Evolutionary conservation across 2,797 vertebrate genomes (phyloP).

Genomic region (Lycodopsis pacificus): DNA sequence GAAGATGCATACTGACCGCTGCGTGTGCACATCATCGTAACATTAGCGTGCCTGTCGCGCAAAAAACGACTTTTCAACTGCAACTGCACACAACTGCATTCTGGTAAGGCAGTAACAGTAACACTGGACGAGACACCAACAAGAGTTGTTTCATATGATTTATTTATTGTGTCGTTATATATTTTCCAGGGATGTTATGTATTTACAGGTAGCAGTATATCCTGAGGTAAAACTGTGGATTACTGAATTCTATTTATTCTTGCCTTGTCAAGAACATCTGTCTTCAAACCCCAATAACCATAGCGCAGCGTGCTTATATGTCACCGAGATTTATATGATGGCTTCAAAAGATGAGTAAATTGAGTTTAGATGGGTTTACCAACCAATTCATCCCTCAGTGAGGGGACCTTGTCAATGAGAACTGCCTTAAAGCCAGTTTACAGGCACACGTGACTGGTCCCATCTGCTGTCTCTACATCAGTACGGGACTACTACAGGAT

Average conservation of each 20-base stretch:
- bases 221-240: not conserved
- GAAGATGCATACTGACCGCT: too few species aligned
- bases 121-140: not conserved
- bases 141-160: not conserved
- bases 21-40: too few species aligned
- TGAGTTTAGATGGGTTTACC: constrained; percentile 52
- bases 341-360: constrained; percentile 35
- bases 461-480: constrained; percentile 25
- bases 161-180: not conserved
- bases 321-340: constrained; percentile 30
- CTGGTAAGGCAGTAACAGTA: too few species aligned
- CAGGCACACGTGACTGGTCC: constrained; percentile 1
- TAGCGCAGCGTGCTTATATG: not conserved
- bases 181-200: not conserved
- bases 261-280: constrained; percentile 1
- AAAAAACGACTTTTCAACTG: too few species aligned
- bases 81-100: too few species aligned
- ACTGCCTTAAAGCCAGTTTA: constrained; percentile 25
- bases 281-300: not conserved
- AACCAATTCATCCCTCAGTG: constrained; percentile 26
- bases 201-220: not conserved
- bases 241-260: constrained; percentile 14
- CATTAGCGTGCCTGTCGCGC: too few species aligned
- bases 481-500: not conserved
- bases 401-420: constrained; percentile 31